Percentiles rank a stretch among this genome's conserved stretches.
phyloP scores from a whole-genome alignment of 2,113 vertebrate species.

The Proteles cristata region DNA sequence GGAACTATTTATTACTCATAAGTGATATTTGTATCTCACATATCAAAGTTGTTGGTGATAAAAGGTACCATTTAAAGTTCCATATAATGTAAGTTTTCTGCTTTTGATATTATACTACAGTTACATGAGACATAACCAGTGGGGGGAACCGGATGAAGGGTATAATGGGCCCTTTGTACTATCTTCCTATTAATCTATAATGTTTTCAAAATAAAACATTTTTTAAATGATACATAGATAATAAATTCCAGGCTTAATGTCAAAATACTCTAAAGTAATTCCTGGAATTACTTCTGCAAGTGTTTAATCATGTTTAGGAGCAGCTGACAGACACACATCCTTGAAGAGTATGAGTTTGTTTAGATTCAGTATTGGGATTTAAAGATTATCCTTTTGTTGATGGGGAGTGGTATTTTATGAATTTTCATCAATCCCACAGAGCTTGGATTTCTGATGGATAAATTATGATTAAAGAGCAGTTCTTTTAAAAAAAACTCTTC shows the following conservation, averaged over 20 bases:
- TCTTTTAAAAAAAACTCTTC: neutral
- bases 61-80: slow-evolving; percentile 16
- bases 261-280: neutral
- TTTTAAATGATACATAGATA: neutral
- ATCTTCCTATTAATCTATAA: neutral
- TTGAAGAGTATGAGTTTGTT: neutral
- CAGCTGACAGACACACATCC: neutral
- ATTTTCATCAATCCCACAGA: neutral
- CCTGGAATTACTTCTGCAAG: neutral
- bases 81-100: neutral
- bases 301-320: neutral
- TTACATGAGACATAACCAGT: neutral
- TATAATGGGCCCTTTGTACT: neutral
- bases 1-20: neutral
- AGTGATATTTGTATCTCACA: neutral
- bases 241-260: neutral
- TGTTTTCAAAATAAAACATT: neutral
- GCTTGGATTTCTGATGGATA: neutral
- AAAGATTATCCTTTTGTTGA: neutral
- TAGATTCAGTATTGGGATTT: neutral
- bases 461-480: neutral
- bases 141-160: neutral
- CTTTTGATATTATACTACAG: neutral
- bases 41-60: slow-evolving; percentile 35
- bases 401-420: neutral